A percentile compares a stretch with the other conserved stretches of the same genome.
Conservation (phyloP, 2,797 vertebrate species). For the Halcyon chelicuti region DNA sequence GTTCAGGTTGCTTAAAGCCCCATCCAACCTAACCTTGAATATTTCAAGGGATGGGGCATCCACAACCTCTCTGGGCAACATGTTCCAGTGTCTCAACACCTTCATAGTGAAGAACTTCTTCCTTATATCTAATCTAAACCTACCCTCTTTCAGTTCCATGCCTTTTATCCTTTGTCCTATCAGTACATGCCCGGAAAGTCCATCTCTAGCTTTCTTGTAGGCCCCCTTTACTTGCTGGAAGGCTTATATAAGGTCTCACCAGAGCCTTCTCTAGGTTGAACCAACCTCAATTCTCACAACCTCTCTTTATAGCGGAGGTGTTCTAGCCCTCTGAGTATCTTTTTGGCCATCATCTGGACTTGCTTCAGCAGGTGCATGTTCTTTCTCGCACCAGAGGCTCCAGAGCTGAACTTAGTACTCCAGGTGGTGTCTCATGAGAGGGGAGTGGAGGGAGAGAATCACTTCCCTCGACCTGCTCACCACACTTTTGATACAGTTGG, state of each 20-base stretch:
- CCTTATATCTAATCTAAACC: background rate
- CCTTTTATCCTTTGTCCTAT: background rate
- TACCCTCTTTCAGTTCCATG: background rate
- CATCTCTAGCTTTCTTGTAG: background rate
- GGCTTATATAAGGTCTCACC: background rate
- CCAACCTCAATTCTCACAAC: background rate
- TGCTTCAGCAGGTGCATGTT: background rate
- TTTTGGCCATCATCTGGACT: background rate
- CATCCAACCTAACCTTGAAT: background rate
- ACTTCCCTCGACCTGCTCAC: background rate
- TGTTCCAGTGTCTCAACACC: background rate
- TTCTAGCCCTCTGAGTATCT: background rate
- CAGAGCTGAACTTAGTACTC: background rate
- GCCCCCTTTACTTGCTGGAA: background rate
- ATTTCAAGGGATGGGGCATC: background rate
- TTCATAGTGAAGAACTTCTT: background rate
- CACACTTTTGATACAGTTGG: no score
- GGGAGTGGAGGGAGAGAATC: background rate
- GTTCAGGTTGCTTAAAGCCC: background rate
- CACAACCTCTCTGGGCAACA: background rate
- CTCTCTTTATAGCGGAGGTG: background rate
- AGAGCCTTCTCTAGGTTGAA: background rate
- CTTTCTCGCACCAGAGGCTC: background rate
- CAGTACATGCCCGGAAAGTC: background rate
- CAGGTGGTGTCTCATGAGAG: background rate